Conservation (phyloP, 30 jellyfish, hydroid and myxozoan species). For the Calvadosia cruxmelitensis region DNA sequence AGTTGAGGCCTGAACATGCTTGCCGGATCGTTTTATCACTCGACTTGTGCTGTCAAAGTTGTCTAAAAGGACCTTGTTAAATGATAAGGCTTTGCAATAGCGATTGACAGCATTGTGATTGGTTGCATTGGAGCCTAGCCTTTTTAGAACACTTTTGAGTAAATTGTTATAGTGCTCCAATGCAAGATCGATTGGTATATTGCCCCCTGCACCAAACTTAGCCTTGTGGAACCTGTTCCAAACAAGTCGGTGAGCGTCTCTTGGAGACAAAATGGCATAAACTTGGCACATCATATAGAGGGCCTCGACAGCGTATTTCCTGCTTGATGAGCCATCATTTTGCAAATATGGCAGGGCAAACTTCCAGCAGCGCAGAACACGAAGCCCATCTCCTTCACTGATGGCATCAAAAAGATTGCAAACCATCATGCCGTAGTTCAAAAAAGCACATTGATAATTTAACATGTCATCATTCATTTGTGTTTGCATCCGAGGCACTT, state of each 20-base stretch:
- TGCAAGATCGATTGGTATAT: constrained; percentile 1
- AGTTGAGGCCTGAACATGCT: not conserved
- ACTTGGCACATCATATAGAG: constrained; percentile 2
- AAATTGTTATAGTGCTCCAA: not conserved
- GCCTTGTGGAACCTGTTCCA: constrained; percentile 5
- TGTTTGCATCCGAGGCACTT: not conserved
- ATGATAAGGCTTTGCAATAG: not conserved
- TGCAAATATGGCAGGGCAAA: constrained; percentile 1
- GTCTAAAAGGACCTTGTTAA: not conserved
- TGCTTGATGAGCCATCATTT: constrained; percentile 9
- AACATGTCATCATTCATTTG: constrained; percentile 22
- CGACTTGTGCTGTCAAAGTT: not conserved
- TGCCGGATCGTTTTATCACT: constrained; percentile 9
- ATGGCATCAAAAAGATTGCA: constrained; percentile 3
- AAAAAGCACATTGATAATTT: constrained; percentile 13
- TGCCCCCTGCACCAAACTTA: not conserved
- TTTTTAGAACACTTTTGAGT: not conserved
- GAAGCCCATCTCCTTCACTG: constrained; percentile 17
- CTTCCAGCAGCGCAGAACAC: constrained; percentile 8
- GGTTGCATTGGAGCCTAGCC: not conserved
- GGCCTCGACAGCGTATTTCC: constrained; percentile 10
- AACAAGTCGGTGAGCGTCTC: constrained; percentile 3
- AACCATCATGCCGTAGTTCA: not conserved
- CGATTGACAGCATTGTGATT: not conserved
- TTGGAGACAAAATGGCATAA: not conserved